phyloP scores from a whole-genome alignment of 2,797 vertebrate genomes.

The Epinephelus coioides region DNA sequence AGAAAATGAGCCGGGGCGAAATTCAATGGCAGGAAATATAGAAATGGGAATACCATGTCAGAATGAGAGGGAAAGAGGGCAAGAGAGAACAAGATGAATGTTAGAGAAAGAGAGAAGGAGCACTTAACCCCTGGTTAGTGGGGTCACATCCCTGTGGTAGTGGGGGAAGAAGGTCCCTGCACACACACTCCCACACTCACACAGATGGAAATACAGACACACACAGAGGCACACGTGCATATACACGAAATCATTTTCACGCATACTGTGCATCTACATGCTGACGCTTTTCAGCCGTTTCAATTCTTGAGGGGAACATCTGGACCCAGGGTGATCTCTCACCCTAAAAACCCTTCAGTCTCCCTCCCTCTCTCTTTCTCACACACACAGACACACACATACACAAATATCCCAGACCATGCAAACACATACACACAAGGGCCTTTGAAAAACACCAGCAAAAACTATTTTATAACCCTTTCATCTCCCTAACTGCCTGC shows the following conservation, averaged over 20 bases:
- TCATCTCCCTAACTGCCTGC: background rate
- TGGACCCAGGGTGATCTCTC: conserved; percentile 32
- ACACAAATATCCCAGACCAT: background rate
- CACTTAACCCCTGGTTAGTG: conserved; percentile 84
- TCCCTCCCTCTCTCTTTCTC: background rate
- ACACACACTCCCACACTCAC: conserved; percentile 30
- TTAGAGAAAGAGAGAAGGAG: conserved; percentile 69
- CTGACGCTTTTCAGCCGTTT: conserved; percentile 52
- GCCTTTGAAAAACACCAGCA: background rate
- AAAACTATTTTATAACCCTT: conserved; percentile 15
- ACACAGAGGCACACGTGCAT: conserved; percentile 41
- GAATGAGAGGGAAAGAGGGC: conserved; percentile 30
- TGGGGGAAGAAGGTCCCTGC: conserved; percentile 67
- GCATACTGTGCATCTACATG: conserved; percentile 40
- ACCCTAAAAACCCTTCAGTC: conserved; percentile 28
- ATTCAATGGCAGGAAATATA: conserved; percentile 47
- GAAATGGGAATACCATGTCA: conserved; percentile 66
- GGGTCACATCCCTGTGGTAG: conserved; percentile 75
- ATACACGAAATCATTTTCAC: conserved; percentile 64
- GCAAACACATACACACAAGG: conserved; percentile 1
- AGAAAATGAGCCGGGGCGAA: conserved; percentile 29
- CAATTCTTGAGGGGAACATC: conserved; percentile 54
- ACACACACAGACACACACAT: background rate
- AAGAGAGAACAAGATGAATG: conserved; percentile 67
- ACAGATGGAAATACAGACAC: conserved; percentile 33